Conservation (phyloP, 2,797 vertebrate genomes). For the Pseudotriccus pelzelni region DNA sequence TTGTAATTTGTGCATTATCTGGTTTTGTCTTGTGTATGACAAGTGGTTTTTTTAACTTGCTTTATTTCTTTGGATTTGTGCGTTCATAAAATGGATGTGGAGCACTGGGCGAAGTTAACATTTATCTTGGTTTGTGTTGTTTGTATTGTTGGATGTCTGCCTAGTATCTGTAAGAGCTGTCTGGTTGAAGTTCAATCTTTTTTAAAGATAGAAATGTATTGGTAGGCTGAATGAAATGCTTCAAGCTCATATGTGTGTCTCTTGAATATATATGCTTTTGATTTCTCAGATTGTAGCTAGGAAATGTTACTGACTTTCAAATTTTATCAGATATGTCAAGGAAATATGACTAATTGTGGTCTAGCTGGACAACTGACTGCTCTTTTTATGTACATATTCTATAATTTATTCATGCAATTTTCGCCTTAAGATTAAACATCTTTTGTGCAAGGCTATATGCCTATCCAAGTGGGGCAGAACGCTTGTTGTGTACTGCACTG, state of each 20-base stretch:
- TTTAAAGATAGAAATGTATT: not conserved
- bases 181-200: constrained; percentile 21
- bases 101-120: not conserved
- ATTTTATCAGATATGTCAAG: not conserved
- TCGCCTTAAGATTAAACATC: not conserved
- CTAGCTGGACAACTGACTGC: not conserved
- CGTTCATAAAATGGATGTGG: not conserved
- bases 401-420: not conserved
- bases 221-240: not conserved
- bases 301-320: not conserved
- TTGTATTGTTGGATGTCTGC: not conserved
- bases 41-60: not conserved
- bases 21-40: not conserved
- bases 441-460: not conserved
- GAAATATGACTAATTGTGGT: not conserved
- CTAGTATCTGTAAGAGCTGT: not conserved
- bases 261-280: not conserved
- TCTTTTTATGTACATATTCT: not conserved
- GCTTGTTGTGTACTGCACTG: not conserved
- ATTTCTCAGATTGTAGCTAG: not conserved
- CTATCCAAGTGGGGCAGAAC: not conserved
- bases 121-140: not conserved
- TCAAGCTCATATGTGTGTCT: not conserved
- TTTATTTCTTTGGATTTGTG: not conserved
- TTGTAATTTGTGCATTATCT: not conserved